Evolutionary conservation across 2,113 vertebrate genomes (phyloP), one percentile per base, ranked within the genome.

Genomic region (Megalops atlanticus): DNA sequence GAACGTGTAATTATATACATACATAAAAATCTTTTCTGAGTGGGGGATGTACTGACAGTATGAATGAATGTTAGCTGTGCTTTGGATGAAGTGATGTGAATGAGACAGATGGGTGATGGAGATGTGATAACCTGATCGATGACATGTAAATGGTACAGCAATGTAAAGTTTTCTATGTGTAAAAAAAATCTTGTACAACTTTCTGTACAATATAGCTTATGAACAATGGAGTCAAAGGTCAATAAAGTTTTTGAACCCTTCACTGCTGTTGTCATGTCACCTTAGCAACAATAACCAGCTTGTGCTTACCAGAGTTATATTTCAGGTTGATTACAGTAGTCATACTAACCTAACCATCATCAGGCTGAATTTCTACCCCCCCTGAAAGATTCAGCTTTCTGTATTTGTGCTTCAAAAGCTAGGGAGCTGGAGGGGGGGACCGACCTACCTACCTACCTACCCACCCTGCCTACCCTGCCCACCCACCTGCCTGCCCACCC

Each of bases 121-220:
- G 93, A 95, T 96, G 96, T 97, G 96, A 95, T 95, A 96, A 96
- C 94, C 94, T 92, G 93, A 92, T 91, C 91, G 93, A 89, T 91
- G 95, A 96, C 94, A 96, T 98, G 95, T 97, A 97, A 97, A 98
- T 97, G 97, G 96, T 97, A 98, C 96, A 97, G 97, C 95, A 96
- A 95, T 99, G 98, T 99, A 99, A 98, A 99, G 97, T 98, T 98
- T 99, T 99, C 96, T 99, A 98, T 99, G 96, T 98, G 94, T 95
- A 58, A 96, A 96, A 95, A 97, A 95, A 94, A 96, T 95, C 95
- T 95, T 98, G 96, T 99, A 98, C 96, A 98, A 98, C 96, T 97
- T 97, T 98, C 95, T 98, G 97, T 98, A 98, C 95, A 92, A 96
- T 95, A 96, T 91, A 94, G 94, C 92, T 95, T 96, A 95, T 97